Evolutionary conservation across 2,113 vertebrate genomes (phyloP), one percentile per base, ranked within the genome.

Genomic region (Chaetorhynchus papuensis): DNA sequence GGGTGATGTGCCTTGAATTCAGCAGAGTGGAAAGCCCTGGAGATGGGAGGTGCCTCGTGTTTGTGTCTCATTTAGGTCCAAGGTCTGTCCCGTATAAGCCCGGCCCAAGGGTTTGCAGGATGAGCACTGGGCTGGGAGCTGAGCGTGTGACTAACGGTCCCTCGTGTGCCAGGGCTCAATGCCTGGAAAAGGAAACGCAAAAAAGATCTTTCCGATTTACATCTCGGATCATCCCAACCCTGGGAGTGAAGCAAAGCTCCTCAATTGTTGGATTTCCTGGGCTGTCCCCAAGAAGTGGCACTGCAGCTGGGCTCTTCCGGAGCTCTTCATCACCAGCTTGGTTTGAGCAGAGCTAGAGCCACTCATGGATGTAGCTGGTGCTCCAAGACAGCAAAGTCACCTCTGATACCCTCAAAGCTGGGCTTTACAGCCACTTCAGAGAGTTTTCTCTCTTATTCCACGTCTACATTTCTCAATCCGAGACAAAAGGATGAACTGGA

Each of bases 121-220:
- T 14, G 44, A 59, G 60, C 3, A 2, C 22, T 35, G 4, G 5
- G 64, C 56, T 44, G 87, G 59, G 39, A 66, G 54, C 83, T 49
- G 60, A 75, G 83, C 4, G 16, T 52, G 83, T 87, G 83, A 87
- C 72, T 44, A 28, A 69, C 1, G 0, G 64, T 60, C 65, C 84
- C 37, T 15, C 1, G 4, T 49, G 82, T 50, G 64, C 7, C 7
- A n/a, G 60, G 30, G 42, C 75, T 94, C 86, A 89, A 50, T 19
- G 47, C 82, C 94, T 94, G 88, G 92, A 88, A 93, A 94, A 94
- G 90, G 88, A 97, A 90, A 92, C 1, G 28, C 52, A 81, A 8
- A 50, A 59, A 61, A 80, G 63, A 31, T 44, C 70, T 93, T 74
- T 83, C 60, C 68, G 53, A 74, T 96, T 95, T 31, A 1, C 50